phyloP scores from a whole-genome alignment of 2,888 invertebrate genomes.

The Craniophora ligustri region DNA sequence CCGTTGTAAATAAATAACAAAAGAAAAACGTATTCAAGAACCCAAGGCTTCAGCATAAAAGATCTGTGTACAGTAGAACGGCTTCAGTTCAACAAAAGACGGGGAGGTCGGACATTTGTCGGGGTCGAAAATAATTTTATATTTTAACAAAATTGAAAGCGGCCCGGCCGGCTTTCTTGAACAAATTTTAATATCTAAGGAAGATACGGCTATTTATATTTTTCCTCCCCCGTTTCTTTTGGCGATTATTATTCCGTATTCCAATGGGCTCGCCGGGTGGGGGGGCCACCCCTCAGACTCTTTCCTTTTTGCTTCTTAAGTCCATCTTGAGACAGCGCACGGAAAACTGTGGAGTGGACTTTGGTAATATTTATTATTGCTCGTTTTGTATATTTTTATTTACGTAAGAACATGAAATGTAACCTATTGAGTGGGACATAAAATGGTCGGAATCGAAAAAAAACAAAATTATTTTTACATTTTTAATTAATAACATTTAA shows the following conservation, averaged over 20 bases:
- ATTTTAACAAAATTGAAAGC: constrained; percentile 82
- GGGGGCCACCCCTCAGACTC: constrained; percentile 80
- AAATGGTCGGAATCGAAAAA: no score
- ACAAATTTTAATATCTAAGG: constrained; percentile 87
- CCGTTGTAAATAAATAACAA: constrained; percentile 29
- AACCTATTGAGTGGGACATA: no score
- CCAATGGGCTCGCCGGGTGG: constrained; percentile 77
- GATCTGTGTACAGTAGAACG: constrained; percentile 34
- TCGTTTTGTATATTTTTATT: no score
- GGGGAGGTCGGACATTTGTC: constrained; percentile 52
- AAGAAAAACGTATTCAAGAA: constrained; percentile 22
- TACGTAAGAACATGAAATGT: no score
- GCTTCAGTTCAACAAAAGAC: constrained; percentile 47
- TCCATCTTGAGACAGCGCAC: constrained; percentile 85
- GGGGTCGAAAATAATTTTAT: constrained; percentile 77
- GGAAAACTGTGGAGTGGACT: constrained; percentile 59
- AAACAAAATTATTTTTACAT: no score
- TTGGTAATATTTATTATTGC: background rate
- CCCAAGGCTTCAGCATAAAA: constrained; percentile 32
- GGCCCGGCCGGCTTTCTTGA: constrained; percentile 72
- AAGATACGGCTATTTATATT: constrained; percentile 87
- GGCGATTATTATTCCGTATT: constrained; percentile 89
- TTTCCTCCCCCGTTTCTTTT: constrained; percentile 87
- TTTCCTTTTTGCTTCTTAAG: constrained; percentile 89
- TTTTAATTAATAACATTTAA: no score